Conservation (phyloP, 2,113 vertebrate species). For the Gracilinanus agilis region DNA sequence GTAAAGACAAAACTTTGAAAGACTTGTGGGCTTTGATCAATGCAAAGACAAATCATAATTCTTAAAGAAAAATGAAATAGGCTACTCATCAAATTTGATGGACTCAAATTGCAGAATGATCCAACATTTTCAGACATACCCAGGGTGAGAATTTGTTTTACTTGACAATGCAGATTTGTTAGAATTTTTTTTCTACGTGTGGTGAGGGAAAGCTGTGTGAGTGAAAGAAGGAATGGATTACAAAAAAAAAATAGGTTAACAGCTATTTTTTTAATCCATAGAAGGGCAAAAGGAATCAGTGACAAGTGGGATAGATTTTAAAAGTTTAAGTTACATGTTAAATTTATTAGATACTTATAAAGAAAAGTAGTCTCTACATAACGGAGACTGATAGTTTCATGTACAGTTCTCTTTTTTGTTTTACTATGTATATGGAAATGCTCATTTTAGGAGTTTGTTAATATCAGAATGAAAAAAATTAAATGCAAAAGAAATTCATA, state of each 20-base stretch:
- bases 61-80: neutral
- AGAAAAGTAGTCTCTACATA: neutral
- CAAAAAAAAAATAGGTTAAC: neutral
- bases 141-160: neutral
- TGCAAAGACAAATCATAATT: neutral
- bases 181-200: neutral
- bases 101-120: neutral
- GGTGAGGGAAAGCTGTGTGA: neutral
- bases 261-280: neutral
- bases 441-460: neutral
- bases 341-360: neutral
- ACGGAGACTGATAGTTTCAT: neutral
- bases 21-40: neutral
- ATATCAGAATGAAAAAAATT: neutral
- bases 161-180: neutral
- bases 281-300: neutral
- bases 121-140: neutral
- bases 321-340: neutral
- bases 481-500: neutral
- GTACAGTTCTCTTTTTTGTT: too few relatives aligned
- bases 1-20: neutral
- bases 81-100: neutral
- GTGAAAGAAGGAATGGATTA: neutral
- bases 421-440: too few relatives aligned
- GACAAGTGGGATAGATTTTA: neutral